phyloP scores from a whole-genome alignment of 2,113 vertebrate genomes.

The Arizona elegans region DNA sequence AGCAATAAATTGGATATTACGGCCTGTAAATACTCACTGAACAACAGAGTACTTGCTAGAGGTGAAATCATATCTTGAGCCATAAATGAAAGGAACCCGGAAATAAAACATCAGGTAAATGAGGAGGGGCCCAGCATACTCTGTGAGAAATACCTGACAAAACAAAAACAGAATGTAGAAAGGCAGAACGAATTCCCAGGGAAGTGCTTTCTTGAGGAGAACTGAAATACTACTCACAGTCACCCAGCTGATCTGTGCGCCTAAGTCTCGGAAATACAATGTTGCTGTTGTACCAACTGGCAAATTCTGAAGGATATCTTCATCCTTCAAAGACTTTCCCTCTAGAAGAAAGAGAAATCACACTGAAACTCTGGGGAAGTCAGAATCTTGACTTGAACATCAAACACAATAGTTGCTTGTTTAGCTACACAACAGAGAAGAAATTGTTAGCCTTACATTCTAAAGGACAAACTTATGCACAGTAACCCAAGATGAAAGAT shows the following conservation, averaged over 20 bases:
- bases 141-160: conserved; percentile 85
- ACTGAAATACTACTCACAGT: conserved; percentile 75
- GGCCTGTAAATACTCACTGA: conserved; percentile 74
- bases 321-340: conserved; percentile 90
- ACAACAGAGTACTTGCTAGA: conserved; percentile 90
- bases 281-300: conserved; percentile 95
- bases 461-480: background rate
- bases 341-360: conserved; percentile 67
- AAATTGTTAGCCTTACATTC: background rate
- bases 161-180: background rate
- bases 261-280: conserved; percentile 92
- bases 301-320: conserved; percentile 89
- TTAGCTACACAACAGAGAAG: background rate
- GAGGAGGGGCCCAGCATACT: conserved; percentile 85
- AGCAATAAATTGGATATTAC: background rate
- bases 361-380: background rate
- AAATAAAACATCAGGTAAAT: conserved; percentile 93
- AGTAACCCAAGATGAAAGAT: background rate
- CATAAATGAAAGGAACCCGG: conserved; percentile 88
- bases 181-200: too few species aligned
- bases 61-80: conserved; percentile 84
- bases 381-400: background rate
- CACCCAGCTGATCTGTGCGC: conserved; percentile 96
- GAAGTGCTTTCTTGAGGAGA: background rate
- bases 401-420: too few species aligned